These are phyloP conservation scores for Leptonema lineaticorne DNA, from an alignment of 1,140 invertebrate genomes.

Conservation along the genomic window DNA sequence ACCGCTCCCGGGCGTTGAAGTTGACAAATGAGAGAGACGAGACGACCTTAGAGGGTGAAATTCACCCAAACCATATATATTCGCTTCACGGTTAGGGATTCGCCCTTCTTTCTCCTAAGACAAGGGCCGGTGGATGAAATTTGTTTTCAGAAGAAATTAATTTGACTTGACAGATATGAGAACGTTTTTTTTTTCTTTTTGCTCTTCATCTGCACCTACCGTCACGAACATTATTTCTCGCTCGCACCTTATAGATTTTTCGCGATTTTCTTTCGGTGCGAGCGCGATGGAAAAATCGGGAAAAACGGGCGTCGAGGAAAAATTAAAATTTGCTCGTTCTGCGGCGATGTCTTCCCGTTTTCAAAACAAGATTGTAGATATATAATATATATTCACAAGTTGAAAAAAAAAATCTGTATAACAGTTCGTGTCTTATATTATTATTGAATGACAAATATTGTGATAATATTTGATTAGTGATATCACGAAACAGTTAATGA, in stretches of 20 bases:
- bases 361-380: no score
- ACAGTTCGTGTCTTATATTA: no score
- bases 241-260: neutral
- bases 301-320: neutral
- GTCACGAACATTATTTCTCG: neutral
- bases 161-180: conserved; percentile 44
- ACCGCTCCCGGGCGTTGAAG: conserved; percentile 38
- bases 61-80: neutral
- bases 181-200: conserved; percentile 33
- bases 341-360: neutral
- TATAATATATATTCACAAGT: no score
- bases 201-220: neutral
- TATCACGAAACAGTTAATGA: no score
- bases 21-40: conserved; percentile 42
- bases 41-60: neutral
- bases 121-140: conserved; percentile 37
- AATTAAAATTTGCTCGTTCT: conserved; percentile 7
- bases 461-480: no score
- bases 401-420: no score
- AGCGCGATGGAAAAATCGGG: neutral
- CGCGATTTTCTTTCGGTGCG: no score
- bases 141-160: conserved; percentile 44
- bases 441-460: no score
- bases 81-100: conserved; percentile 1
- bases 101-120: conserved; percentile 11